Base-by-base conservation (phyloP, 2,888 invertebrate species). In the Pasiphila rectangulata region DNA sequence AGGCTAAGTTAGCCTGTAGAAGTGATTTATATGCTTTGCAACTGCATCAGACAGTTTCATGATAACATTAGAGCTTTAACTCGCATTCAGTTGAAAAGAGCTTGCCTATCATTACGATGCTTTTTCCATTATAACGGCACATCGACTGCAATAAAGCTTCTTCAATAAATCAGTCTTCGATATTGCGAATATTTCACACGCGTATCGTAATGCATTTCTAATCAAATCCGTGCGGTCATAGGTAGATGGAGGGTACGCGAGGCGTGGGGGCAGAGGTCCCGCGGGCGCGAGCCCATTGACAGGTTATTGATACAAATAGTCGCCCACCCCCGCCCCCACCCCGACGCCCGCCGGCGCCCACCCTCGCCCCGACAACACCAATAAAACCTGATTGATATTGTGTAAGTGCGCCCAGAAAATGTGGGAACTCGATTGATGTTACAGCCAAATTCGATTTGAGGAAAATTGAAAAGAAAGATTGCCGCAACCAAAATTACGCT, bases 301-400 rank as follows among this genome's bases (percentile, higher is more conserved):
- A 89, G 87, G 89, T 88, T 88, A 89, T 86, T 87, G 89, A 88
- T 87, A 87, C 89, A 86, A 89, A 88, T 87, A 83, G 84, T 80
- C 81, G 48, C 50, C 64, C 69, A 75, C 77, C 70, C 63, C 72
- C 72, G 73, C 75, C 65, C 72, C 61, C 63, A 56, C 66, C 51
- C 55, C 60, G 64, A 66, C 66, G 57, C 38, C 54, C 51, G 54
- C 65, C 67, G 63, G 65, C 59, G 51, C 50, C 55, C 66, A 68
- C 67, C 67, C 61, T 68, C 69, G 68, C 78, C 81, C 83, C 81
- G 78, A 81, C 82, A 83, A 85, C 86, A 84, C 85, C 87, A 87
- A 88, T 87, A 88, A 88, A 88, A 88, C 84, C 85, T 86, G 88
- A 88, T 88, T 88, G 87, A 88, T 88, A 88, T 87, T 87, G 88